Evolutionary conservation across 2,888 invertebrate genomes (phyloP).

Genomic region (Stenoptilia bipunctidactyla): DNA sequence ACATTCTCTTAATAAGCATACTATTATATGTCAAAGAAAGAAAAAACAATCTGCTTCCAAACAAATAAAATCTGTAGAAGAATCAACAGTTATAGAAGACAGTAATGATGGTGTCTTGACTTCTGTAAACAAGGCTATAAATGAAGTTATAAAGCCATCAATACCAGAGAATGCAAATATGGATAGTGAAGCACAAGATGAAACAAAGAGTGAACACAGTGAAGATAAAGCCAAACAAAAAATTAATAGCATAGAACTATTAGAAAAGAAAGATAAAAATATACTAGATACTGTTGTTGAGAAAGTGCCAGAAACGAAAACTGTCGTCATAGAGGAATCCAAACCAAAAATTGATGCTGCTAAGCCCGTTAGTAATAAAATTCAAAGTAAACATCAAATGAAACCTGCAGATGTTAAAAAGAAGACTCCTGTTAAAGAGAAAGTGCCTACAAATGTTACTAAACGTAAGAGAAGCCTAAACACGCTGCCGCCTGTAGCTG

Average conservation of each 20-base stretch:
- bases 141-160: slow-evolving; percentile 15
- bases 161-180: not conserved
- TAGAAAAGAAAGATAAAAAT: slow-evolving; percentile 5
- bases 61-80: slow-evolving; percentile 21
- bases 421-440: slow-evolving; percentile 30
- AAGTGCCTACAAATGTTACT: slow-evolving; percentile 24
- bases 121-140: slow-evolving; percentile 13
- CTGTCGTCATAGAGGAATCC: slow-evolving; percentile 12
- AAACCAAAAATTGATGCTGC: not conserved
- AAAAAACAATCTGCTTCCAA: slow-evolving; percentile 44
- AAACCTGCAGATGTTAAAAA: slow-evolving; percentile 23
- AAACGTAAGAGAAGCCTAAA: slow-evolving; percentile 33
- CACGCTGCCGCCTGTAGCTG: slow-evolving; percentile 15
- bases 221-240: slow-evolving; percentile 13
- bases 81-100: slow-evolving; percentile 7
- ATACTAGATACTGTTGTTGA: not conserved
- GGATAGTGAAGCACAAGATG: not conserved
- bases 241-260: slow-evolving; percentile 4
- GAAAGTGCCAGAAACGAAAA: slow-evolving; percentile 1
- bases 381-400: not conserved
- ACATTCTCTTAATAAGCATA: slow-evolving; percentile 58
- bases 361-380: not conserved
- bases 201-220: slow-evolving; percentile 9
- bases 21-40: slow-evolving; percentile 48
- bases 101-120: slow-evolving; percentile 11